Conservation (phyloP, 1,140 invertebrate genomes). For the Eriocheir sinensis region DNA sequence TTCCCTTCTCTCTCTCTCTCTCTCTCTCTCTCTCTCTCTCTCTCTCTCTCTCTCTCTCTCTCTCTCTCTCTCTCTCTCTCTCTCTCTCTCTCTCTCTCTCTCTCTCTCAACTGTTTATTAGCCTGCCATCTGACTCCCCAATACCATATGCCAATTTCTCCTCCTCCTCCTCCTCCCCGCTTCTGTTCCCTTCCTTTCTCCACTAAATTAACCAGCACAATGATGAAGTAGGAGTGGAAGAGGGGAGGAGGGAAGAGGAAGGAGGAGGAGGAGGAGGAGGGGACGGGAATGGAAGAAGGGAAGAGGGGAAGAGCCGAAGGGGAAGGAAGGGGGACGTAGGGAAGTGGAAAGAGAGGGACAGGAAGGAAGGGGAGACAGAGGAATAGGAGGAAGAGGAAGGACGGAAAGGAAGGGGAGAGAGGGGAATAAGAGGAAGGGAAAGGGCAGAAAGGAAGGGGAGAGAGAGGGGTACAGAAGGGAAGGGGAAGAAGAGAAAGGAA, state of each 20-base stretch:
- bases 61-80: not conserved
- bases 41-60: not conserved
- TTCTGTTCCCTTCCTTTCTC: not conserved
- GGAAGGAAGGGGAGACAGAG: too few relatives aligned
- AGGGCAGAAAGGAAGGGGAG: not conserved
- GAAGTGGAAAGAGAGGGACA: not conserved
- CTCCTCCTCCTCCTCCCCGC: not conserved
- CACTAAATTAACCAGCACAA: not conserved
- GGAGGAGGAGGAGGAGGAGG: not conserved
- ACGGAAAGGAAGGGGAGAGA: not conserved
- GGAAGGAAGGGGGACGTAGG: too few relatives aligned
- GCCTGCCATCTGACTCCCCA: not conserved
- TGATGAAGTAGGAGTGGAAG: not conserved
- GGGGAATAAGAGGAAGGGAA: not conserved
- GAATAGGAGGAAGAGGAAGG: too few relatives aligned
- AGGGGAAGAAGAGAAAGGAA: too few relatives aligned
- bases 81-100: not conserved
- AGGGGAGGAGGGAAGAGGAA: not conserved
- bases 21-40: constrained; percentile 14
- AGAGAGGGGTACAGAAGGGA: too few relatives aligned
- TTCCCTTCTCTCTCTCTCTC: not conserved
- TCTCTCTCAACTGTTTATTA: not conserved
- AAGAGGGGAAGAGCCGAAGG: too few relatives aligned
- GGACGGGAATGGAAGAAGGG: too few relatives aligned
- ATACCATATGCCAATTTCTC: constrained; percentile 25